These are phyloP conservation scores for Drosophila mojavensis DNA, from an alignment of 1,140 invertebrate genomes.

Conservation along the genomic window DNA sequence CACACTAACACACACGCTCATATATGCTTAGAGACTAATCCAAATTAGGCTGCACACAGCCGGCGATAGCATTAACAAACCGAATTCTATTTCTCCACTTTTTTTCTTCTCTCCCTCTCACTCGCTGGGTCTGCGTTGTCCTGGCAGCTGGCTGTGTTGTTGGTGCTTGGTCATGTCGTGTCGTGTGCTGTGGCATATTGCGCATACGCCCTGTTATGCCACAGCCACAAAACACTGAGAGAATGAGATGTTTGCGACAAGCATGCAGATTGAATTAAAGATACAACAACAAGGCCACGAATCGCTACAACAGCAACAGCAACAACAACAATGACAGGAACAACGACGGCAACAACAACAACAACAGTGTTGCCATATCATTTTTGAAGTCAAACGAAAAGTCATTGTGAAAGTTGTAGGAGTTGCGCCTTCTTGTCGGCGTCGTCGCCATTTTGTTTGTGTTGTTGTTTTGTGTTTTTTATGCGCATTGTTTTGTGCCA, in stretches of 20 bases:
- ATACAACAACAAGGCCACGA: constrained; percentile 21
- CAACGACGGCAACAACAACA: background rate
- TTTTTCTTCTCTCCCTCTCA: background rate
- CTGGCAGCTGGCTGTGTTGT: constrained; percentile 15
- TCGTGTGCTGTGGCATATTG: constrained; percentile 56
- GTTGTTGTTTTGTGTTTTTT: constrained; percentile 52
- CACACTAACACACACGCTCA: constrained; percentile 6
- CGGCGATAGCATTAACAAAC: constrained; percentile 52
- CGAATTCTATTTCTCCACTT: constrained; percentile 23
- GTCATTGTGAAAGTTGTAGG: constrained; percentile 76
- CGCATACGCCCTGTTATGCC: constrained; percentile 64
- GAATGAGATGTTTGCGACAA: constrained; percentile 41
- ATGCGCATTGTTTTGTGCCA: constrained; percentile 64
- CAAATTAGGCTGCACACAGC: constrained; percentile 57
- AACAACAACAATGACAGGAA: constrained; percentile 24
- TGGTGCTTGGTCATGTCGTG: constrained; percentile 3
- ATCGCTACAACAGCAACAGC: background rate
- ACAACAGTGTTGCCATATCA: constrained; percentile 50
- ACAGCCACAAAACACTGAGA: constrained; percentile 7
- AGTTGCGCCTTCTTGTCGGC: constrained; percentile 6
- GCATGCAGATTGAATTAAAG: constrained; percentile 73
- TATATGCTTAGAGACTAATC: constrained; percentile 38
- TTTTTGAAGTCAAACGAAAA: constrained; percentile 70
- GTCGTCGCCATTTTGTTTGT: constrained; percentile 70
- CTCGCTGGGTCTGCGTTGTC: background rate